phyloP scores from a whole-genome alignment of 2,888 invertebrate species.

The Clusia tigrina region DNA sequence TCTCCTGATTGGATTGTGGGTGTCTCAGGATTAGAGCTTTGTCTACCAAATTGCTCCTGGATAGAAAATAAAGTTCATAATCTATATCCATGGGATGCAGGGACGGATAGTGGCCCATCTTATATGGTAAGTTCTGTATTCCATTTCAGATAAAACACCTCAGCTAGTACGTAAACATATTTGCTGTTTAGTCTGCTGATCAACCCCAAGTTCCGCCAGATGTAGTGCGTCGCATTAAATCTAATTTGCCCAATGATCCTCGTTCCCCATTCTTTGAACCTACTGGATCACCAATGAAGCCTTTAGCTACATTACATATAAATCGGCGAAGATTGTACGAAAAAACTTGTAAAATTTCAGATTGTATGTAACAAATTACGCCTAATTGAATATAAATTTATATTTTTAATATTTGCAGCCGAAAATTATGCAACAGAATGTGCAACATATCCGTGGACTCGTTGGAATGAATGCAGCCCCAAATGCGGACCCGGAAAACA shows the following conservation, averaged over 20 bases:
- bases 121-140: slow-evolving; percentile 69
- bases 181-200: slow-evolving; percentile 73
- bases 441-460: slow-evolving; percentile 64
- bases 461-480: slow-evolving; percentile 66
- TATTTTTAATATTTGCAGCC: slow-evolving; percentile 44
- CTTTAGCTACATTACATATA: slow-evolving; percentile 84
- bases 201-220: slow-evolving; percentile 85
- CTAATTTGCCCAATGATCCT: slow-evolving; percentile 84
- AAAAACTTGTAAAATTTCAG: slow-evolving; percentile 73
- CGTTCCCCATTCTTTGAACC: slow-evolving; percentile 92
- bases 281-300: slow-evolving; percentile 80
- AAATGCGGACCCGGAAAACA: slow-evolving; percentile 66
- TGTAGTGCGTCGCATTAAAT: slow-evolving; percentile 84
- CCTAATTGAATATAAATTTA: not conserved
- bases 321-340: slow-evolving; percentile 82
- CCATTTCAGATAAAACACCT: not conserved
- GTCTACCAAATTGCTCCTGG: slow-evolving; percentile 92
- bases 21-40: slow-evolving; percentile 88
- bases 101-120: slow-evolving; percentile 90
- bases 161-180: not conserved
- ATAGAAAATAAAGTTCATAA: slow-evolving; percentile 80
- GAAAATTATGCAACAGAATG: slow-evolving; percentile 64
- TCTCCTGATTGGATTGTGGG: slow-evolving; percentile 99
- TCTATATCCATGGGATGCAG: slow-evolving; percentile 94
- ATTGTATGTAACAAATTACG: slow-evolving; percentile 43